Base-by-base conservation (phyloP, 2,797 vertebrate genomes). In the Myotis myotis region DNA sequence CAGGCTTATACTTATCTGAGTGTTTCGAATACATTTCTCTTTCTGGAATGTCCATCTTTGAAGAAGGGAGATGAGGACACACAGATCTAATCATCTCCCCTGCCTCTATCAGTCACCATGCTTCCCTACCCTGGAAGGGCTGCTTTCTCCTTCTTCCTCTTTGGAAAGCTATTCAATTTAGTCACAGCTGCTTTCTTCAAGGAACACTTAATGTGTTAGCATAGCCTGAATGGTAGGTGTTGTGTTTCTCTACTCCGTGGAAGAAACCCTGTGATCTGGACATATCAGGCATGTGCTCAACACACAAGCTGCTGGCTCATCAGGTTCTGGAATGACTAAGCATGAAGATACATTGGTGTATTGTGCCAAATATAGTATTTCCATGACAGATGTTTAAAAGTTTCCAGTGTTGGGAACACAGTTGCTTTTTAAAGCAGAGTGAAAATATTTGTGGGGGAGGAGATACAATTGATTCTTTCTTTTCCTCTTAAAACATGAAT, bases 111-210 rank as follows among this genome's bases (percentile, higher is more conserved):
- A 47, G 25, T 81, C 85, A 85, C 82, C 44, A 8, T 82, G 75
- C 44, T 74, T 47, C 9, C 17, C n/a, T 28, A 49, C n/a, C 49
- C 47, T 28, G 23, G 16, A 22, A 94, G 30, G 81, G n/a, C 10
- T 64, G 3, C 8, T 88, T 81, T 89, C 71, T 41, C 17, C 49
- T 82, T 84, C 33, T 88, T 79, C n/a, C 38, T 87, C 47, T 78
- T 49, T 86, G 41, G 44, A 22, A 88, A 79, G 75, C 25, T 62
- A 36, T 60, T 23, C 8, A 51, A 38, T 44, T 62, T 28, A 87
- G 17, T 72, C 44, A 78, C 28, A 84, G 72, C 16, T 41, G 75
- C 60, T 87, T 93, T 95, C 80, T 83, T 92, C 71, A 92, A 60
- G 53, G 47, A 83, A 47, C 33, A 51, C 44, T 78, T 62, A 62